Base-by-base conservation (phyloP, 1,140 invertebrate genomes). In the Drosophila oshimai region DNA sequence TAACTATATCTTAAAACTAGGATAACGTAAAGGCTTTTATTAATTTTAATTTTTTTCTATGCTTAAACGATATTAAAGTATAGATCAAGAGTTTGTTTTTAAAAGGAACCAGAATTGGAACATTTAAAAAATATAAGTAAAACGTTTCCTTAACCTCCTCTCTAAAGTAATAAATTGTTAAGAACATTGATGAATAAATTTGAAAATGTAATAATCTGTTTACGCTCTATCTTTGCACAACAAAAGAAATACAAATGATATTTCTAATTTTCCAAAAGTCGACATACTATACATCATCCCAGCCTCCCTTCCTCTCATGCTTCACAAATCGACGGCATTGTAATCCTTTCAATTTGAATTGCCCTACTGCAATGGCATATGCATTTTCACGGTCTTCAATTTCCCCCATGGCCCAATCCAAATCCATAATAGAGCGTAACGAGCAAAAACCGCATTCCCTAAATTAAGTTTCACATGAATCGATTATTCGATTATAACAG, bases 391-490 rank as follows among this genome's bases (percentile, higher is more conserved):
- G 51, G 36, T 58, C 39, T 51, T 79, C 45, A 57, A 44, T 45
- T 71, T 50, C 26, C 4, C 12, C 55, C 41, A 26, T 37, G 13
- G 18, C 41, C 20, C 31, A 55, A 69, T 55, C 10, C 31, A 49
- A 39, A 50, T 31, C 15, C 34, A 55, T 46, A 26, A 47, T 51
- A 64, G 39, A 57, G 73, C 74, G 46, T 70, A 70, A 37, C 73
- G 72, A 61, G 73, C 49, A 10, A 50, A 74, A 74, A 75, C 76
- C 72, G 60, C 67, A 67, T 36, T 42, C 42, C 51, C 28, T 39
- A 67, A 60, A 57, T 55, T 51, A 61, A 68, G 67, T 72, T 55
- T 81, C 77, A 76, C 67, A 68, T 81, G 55, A 74, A 67, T 74
- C 49, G 79, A 77, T 76, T 76, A 73, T 61, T 69, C 47, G 78